Conservation (phyloP, 1,140 invertebrate species). For the Ericerus pela region DNA sequence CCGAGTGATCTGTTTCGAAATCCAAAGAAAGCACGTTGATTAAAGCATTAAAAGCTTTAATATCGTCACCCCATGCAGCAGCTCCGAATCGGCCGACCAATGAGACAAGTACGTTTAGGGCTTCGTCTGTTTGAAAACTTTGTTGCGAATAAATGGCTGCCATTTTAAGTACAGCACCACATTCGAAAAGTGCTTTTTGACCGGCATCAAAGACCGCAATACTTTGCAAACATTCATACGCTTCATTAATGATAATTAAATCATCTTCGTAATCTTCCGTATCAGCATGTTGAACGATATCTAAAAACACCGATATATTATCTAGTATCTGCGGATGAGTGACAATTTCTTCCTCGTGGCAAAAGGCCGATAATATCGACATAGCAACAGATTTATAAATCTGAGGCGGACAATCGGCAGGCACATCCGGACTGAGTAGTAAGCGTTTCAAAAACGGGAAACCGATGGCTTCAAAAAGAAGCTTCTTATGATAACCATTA, state of each 20-base stretch:
- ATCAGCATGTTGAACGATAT: constrained; percentile 63
- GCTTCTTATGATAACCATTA: constrained; percentile 47
- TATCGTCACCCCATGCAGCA: constrained; percentile 52
- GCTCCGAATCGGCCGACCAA: constrained; percentile 51
- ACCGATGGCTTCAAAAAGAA: constrained; percentile 76
- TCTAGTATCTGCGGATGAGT: constrained; percentile 64
- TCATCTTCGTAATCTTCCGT: constrained; percentile 50
- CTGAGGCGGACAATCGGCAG: constrained; percentile 65
- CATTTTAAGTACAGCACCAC: constrained; percentile 62
- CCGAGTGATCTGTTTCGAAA: constrained; percentile 71
- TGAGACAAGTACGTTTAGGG: constrained; percentile 57
- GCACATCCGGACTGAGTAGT: constrained; percentile 52
- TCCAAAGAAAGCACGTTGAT: constrained; percentile 69
- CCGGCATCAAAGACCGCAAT: constrained; percentile 57
- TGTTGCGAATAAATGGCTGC: constrained; percentile 68
- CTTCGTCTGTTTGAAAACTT: constrained; percentile 73
- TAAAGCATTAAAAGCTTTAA: constrained; percentile 61
- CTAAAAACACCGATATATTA: constrained; percentile 61
- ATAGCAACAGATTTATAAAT: constrained; percentile 81
- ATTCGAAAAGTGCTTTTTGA: constrained; percentile 54
- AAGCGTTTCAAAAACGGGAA: constrained; percentile 66
- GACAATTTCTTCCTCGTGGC: constrained; percentile 57
- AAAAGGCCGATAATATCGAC: constrained; percentile 68
- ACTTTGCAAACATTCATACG: constrained; percentile 65
- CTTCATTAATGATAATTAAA: constrained; percentile 72